These are phyloP conservation scores for Helogale parvula DNA, from an alignment of 2,113 vertebrate species.

Conservation along the genomic window DNA sequence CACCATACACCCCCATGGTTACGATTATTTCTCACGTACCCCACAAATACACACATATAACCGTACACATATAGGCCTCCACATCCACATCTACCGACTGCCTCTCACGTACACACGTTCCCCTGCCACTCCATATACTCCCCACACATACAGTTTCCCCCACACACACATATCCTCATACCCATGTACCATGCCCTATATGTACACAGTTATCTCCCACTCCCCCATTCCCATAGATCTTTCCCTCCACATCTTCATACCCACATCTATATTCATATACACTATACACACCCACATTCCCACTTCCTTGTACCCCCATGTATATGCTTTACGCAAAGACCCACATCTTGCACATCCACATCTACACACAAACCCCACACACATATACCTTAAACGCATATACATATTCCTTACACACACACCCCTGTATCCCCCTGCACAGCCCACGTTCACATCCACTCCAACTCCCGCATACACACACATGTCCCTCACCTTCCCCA, in stretches of 20 bases:
- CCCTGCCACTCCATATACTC: neutral
- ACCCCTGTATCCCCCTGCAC: neutral
- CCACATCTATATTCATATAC: neutral
- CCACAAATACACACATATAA: neutral
- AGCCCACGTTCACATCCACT: neutral
- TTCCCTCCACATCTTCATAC: neutral
- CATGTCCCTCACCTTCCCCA: neutral
- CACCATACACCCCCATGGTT: neutral
- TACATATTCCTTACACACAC: neutral
- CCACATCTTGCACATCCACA: neutral
- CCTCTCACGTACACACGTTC: neutral
- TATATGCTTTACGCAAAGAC: conserved; percentile 13
- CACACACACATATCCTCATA: neutral
- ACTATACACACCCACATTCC: neutral
- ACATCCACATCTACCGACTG: neutral
- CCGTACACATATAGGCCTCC: neutral
- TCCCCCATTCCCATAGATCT: neutral
- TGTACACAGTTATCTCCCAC: neutral
- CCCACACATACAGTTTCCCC: neutral
- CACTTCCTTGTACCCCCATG: neutral
- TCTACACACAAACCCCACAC: neutral
- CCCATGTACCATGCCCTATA: neutral
- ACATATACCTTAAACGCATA: neutral
- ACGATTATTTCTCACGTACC: neutral
- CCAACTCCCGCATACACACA: neutral